Percentiles rank a stretch among this genome's conserved stretches.
phyloP scores from a whole-genome alignment of 1,140 invertebrate genomes.

The Arion vulgaris region DNA sequence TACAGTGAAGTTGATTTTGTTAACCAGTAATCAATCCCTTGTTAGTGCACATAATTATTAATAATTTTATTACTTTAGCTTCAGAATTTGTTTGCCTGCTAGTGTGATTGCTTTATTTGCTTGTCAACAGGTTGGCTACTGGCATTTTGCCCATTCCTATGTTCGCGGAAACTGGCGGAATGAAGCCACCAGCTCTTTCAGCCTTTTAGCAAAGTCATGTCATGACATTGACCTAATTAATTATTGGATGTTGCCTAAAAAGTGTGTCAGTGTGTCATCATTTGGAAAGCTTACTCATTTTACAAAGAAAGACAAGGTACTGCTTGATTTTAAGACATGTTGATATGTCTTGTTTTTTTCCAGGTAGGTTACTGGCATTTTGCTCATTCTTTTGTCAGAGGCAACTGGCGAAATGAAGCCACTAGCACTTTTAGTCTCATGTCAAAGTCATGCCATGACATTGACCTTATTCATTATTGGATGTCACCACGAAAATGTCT shows the following conservation, averaged over 20 bases:
- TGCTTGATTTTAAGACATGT: not conserved
- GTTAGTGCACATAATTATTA: too few species aligned
- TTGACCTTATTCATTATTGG: constrained; percentile 74
- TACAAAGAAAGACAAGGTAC: constrained; percentile 63
- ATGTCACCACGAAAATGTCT: constrained; percentile 68
- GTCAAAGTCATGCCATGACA: constrained; percentile 75
- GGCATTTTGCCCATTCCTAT: constrained; percentile 75
- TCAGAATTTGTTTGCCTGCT: not conserved
- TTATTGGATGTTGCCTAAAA: constrained; percentile 71
- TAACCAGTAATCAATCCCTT: too few species aligned
- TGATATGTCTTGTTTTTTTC: not conserved
- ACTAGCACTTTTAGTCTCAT: constrained; percentile 72
- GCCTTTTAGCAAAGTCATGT: constrained; percentile 74
- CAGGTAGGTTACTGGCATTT: constrained; percentile 75
- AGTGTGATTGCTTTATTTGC: not conserved
- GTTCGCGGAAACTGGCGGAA: constrained; percentile 75
- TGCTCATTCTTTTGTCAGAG: constrained; percentile 74
- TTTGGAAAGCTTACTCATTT: constrained; percentile 75
- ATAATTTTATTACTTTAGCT: too few species aligned
- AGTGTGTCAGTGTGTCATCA: constrained; percentile 71
- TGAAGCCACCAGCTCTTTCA: constrained; percentile 70
- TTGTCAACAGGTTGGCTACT: constrained; percentile 70
- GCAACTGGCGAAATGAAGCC: constrained; percentile 73
- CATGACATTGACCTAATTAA: constrained; percentile 75
- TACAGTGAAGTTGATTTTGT: too few species aligned